Evolutionary conservation across 2,888 invertebrate species (phyloP).

Genomic region (Platyscelio sp.): DNA sequence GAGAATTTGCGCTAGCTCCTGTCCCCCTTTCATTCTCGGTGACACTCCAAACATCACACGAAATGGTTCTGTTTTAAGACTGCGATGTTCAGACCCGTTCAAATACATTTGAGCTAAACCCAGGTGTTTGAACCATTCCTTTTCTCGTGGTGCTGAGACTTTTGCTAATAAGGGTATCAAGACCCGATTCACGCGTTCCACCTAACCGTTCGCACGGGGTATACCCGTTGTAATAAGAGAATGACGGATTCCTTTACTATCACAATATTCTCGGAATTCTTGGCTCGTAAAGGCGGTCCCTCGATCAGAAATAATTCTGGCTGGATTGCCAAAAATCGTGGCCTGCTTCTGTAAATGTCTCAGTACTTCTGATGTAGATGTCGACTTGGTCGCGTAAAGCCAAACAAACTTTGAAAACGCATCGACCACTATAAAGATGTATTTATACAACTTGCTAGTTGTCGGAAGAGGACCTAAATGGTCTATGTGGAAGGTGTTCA

Average conservation of each 20-base stretch:
- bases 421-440: background rate
- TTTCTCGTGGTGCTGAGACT: constrained; percentile 46
- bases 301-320: background rate
- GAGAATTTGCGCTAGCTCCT: background rate
- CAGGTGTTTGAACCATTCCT: constrained; percentile 69
- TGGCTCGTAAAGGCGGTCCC: background rate
- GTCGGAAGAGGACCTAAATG: background rate
- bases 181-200: constrained; percentile 67
- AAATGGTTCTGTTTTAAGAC: constrained; percentile 64
- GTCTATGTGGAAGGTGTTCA: background rate
- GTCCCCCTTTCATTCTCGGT: background rate
- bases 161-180: constrained; percentile 70
- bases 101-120: constrained; percentile 53
- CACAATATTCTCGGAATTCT: no score
- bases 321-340: background rate
- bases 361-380: background rate
- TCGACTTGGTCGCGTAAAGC: background rate
- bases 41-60: constrained; percentile 64
- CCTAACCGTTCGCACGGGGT: constrained; percentile 29
- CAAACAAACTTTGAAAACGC: background rate
- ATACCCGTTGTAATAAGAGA: constrained; percentile 41
- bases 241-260: constrained; percentile 8
- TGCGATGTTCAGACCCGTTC: constrained; percentile 65
- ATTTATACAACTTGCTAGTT: background rate
- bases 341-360: background rate